phyloP scores from a whole-genome alignment of 2,113 vertebrate genomes.

The Scatophagus argus region DNA sequence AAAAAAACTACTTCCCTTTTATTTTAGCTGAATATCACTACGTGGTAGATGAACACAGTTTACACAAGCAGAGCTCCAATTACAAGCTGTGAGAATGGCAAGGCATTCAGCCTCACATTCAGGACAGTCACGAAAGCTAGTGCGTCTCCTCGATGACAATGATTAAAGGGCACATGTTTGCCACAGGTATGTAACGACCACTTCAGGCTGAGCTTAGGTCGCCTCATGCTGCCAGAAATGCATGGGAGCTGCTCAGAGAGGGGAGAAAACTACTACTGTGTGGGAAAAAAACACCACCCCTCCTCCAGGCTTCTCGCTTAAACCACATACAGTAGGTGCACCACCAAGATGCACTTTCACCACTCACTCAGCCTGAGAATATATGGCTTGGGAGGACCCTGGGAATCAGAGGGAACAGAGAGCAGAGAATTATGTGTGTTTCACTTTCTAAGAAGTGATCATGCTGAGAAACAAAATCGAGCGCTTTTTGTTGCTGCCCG shows the following conservation, averaged over 20 bases:
- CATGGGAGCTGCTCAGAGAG: slow-evolving; percentile 65
- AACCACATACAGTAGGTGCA: slow-evolving; percentile 56
- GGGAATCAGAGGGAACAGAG: slow-evolving; percentile 58
- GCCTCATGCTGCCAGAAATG: slow-evolving; percentile 69
- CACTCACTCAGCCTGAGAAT: slow-evolving; percentile 43
- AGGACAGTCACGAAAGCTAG: slow-evolving; percentile 53
- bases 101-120: slow-evolving; percentile 51
- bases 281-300: slow-evolving; percentile 50
- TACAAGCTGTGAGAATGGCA: slow-evolving; percentile 70
- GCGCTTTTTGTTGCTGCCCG: slow-evolving; percentile 5
- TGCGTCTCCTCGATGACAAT: slow-evolving; percentile 52
- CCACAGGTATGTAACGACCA: slow-evolving; percentile 73
- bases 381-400: slow-evolving; percentile 34
- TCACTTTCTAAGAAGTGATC: slow-evolving; percentile 33
- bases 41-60: slow-evolving; percentile 47
- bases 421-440: slow-evolving; percentile 24
- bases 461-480: slow-evolving; percentile 43
- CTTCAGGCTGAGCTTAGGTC: slow-evolving; percentile 49
- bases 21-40: slow-evolving; percentile 45
- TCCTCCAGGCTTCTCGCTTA: slow-evolving; percentile 32
- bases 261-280: slow-evolving; percentile 73
- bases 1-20: slow-evolving; percentile 43
- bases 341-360: slow-evolving; percentile 54
- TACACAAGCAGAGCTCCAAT: slow-evolving; percentile 59
- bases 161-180: slow-evolving; percentile 71